These are phyloP conservation scores for Centropus bengalensis DNA, from an alignment of 2,113 vertebrate species.

Conservation along the genomic window DNA sequence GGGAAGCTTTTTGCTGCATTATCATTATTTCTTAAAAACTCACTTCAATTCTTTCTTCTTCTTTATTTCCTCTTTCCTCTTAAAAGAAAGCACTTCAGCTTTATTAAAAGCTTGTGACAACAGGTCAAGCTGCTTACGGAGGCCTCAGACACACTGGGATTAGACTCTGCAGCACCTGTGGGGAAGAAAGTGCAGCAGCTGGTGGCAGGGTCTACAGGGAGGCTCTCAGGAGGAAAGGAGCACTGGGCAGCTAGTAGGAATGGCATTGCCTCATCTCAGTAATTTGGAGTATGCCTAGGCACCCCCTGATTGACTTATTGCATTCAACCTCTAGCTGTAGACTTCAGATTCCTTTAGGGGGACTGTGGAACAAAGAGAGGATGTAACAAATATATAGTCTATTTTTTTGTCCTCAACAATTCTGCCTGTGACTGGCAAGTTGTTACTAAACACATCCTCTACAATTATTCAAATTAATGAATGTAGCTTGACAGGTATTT, in stretches of 20 bases:
- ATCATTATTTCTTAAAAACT: not conserved
- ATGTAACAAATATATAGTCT: not conserved
- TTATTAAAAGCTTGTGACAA: not conserved
- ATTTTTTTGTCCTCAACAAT: not conserved
- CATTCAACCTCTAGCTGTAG: not conserved
- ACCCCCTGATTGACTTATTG: not conserved
- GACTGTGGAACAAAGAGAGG: not conserved
- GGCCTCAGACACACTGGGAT: not conserved
- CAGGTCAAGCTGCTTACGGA: not conserved
- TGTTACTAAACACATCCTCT: not conserved
- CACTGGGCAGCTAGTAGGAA: not conserved
- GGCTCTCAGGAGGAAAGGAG: not conserved
- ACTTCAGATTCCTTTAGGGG: not conserved
- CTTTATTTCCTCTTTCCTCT: not conserved
- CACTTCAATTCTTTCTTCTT: not conserved
- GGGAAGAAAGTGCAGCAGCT: not conserved
- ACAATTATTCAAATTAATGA: not conserved
- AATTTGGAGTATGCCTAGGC: not conserved
- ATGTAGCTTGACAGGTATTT: not conserved
- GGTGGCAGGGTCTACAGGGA: not conserved
- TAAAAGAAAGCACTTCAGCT: not conserved
- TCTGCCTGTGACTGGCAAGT: not conserved
- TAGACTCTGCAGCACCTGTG: not conserved
- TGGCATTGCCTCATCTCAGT: rapidly evolving
- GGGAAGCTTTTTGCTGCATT: not conserved